Base-by-base conservation (phyloP, 2,113 vertebrate genomes). In the Podilymbus podiceps region DNA sequence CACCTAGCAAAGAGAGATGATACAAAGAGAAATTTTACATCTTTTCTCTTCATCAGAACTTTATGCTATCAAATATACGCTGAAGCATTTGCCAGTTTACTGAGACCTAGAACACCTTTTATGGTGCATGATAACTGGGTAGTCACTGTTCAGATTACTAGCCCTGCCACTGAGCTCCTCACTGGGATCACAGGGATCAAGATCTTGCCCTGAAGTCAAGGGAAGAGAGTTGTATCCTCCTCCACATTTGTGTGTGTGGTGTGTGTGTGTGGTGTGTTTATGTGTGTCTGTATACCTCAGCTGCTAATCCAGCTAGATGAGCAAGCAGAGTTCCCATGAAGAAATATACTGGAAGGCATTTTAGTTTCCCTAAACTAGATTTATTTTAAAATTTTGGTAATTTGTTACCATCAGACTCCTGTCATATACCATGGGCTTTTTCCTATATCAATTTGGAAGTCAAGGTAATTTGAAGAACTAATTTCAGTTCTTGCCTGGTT, bases 191-290 rank as follows among this genome's bases (percentile, higher is more conserved):
- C 42, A 47, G 50, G 21, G 28, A 47, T 42, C 27, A 38, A n/a
- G 81, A 73, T 44, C 81, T 79, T 47, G 5, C 82, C 31, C 27
- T 59, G 59, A 47, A 42, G 20, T 55, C 28, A 30, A 12, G 2
- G 9, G 88, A 73, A 60, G 47, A 38, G 52, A 58, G 24, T 53
- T 88, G 40, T 23, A 44, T 74, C 64, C 55, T 74, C 60, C 55
- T 71, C 20, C 33, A 47, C 0, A 27, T 47, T 11, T 40, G 50
- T 0, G n/a, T n/a, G n/a, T n/a, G n/a, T n/a, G n/a, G n/a, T n/a
- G n/a, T n/a, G n/a, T n/a, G n/a, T n/a, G n/a, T n/a, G n/a, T n/a
- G n/a, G n/a, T 0, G 63, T 40, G 8, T 6, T 13, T n/a, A 30
- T 52, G 18, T 18, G 30, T 75, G 62, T 47, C 42, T 80, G 33